A percentile compares a stretch with the other conserved stretches of the same genome.
These are phyloP conservation scores for Drosophila yakuba DNA, from an alignment of 1,140 invertebrate genomes.

Conservation along the genomic window DNA sequence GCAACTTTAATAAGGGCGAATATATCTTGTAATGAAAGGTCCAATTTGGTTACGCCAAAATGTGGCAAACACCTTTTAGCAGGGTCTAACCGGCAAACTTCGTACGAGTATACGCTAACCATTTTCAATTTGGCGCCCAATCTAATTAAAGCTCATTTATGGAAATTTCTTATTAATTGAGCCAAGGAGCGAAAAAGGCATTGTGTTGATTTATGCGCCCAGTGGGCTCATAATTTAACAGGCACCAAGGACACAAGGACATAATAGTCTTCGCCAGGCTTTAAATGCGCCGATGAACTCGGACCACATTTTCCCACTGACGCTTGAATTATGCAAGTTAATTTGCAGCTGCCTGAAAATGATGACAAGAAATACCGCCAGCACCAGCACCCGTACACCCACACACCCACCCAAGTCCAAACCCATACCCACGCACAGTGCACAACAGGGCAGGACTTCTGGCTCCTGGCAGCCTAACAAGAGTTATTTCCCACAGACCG, in stretches of 20 bases:
- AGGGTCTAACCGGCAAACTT: background rate
- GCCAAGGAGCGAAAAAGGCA: conserved; percentile 6
- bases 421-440: conserved; percentile 23
- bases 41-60: too few species aligned
- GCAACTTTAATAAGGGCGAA: too few species aligned
- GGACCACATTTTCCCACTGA: conserved; percentile 60
- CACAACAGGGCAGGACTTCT: conserved; percentile 17
- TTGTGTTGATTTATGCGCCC: conserved; percentile 56
- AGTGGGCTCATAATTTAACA: conserved; percentile 58
- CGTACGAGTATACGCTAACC: background rate
- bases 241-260: conserved; percentile 54
- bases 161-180: conserved; percentile 41
- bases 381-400: conserved; percentile 14
- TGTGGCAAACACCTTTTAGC: too few species aligned
- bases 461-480: conserved; percentile 55
- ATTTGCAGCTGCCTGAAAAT: conserved; percentile 75
- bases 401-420: conserved; percentile 24
- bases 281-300: conserved; percentile 70
- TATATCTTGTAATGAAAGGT: too few species aligned
- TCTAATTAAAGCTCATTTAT: conserved; percentile 23
- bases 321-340: conserved; percentile 79
- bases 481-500: conserved; percentile 79
- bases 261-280: conserved; percentile 37
- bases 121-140: conserved; percentile 16
- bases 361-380: conserved; percentile 73